These are phyloP conservation scores for Peromyscus aztecus DNA, from an alignment of 2,797 vertebrate species.

Conservation along the genomic window DNA sequence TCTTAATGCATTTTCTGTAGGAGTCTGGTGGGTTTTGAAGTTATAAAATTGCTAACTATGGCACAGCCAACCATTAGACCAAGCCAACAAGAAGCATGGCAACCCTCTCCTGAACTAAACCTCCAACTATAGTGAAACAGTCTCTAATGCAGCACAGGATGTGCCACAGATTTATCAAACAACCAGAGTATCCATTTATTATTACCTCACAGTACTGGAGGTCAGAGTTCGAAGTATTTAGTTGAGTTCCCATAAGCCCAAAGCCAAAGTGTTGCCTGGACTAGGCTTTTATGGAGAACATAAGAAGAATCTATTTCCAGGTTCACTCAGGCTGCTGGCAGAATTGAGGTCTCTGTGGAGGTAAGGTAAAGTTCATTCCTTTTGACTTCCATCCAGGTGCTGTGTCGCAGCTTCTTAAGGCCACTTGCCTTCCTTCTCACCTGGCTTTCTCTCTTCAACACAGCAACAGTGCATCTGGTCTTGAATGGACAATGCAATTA, in stretches of 20 bases:
- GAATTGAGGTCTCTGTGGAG: background rate
- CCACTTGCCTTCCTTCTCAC: background rate
- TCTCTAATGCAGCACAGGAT: background rate
- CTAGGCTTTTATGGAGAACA: background rate
- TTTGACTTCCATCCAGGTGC: background rate
- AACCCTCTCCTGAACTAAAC: background rate
- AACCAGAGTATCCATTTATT: background rate
- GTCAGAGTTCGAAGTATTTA: background rate
- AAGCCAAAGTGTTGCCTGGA: background rate
- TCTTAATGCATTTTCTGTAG: background rate
- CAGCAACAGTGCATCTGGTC: background rate
- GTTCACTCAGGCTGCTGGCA: background rate
- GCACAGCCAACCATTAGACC: background rate
- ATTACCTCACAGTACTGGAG: background rate
- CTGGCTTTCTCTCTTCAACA: background rate
- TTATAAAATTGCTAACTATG: background rate
- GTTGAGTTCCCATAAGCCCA: background rate
- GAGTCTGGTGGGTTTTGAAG: background rate
- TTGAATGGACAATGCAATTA: background rate
- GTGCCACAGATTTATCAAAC: background rate
- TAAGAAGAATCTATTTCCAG: background rate
- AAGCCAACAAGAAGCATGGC: background rate
- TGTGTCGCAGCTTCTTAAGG: background rate
- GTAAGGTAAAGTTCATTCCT: background rate
- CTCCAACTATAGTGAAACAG: background rate